phyloP scores from a whole-genome alignment of 2,113 vertebrate species.

The Hydrochoerus hydrochaeris region DNA sequence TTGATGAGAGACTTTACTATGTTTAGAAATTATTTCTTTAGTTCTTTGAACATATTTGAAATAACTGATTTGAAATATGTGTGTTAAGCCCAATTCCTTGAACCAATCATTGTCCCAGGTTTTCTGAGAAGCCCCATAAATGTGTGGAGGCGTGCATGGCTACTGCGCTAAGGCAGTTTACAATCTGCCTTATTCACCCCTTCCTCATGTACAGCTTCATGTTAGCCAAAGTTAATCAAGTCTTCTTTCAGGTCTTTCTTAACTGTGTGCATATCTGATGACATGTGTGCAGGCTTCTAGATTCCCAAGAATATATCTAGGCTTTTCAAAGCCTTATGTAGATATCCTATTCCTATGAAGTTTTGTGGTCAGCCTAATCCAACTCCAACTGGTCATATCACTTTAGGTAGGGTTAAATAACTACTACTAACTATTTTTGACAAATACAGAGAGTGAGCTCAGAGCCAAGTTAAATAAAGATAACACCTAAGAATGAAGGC shows the following conservation, averaged over 20 bases:
- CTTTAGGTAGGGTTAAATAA: not conserved
- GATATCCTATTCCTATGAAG: not conserved
- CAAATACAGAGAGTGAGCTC: not conserved
- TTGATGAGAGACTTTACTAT: not conserved
- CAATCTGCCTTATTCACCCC: not conserved
- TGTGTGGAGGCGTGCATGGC: too few species aligned
- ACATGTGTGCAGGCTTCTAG: not conserved
- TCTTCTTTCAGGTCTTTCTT: not conserved
- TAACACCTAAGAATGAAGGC: not conserved
- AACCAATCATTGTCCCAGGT: not conserved
- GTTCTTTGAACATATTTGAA: constrained; percentile 10
- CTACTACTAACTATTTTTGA: not conserved
- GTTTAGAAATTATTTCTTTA: constrained; percentile 29
- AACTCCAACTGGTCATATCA: not conserved
- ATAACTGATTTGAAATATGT: not conserved
- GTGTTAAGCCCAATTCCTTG: not conserved
- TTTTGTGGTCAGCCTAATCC: not conserved
- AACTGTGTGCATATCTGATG: too few species aligned
- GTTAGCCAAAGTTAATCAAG: not conserved
- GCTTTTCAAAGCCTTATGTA: not conserved
- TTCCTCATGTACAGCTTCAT: not conserved
- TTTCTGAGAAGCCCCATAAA: not conserved
- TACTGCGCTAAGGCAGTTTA: not conserved
- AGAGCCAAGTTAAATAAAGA: not conserved
- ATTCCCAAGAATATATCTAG: not conserved